A percentile compares a stretch with the other conserved stretches of the same genome.
Conservation (phyloP, 2,113 vertebrate genomes). For the Embiotoca jacksoni region DNA sequence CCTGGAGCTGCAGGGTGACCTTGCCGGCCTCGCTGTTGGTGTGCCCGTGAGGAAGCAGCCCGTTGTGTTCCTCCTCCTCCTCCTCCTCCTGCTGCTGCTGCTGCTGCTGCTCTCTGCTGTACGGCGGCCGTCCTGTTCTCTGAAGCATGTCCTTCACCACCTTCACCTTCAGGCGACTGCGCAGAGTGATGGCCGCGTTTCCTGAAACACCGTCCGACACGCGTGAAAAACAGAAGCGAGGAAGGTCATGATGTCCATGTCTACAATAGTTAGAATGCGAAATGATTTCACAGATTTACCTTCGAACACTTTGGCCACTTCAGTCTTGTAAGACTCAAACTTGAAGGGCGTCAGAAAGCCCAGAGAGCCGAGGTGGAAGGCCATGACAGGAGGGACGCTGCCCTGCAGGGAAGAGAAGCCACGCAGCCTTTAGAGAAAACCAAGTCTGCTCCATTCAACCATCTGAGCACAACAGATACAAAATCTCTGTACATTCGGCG, state of each 20-base stretch:
- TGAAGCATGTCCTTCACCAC: constrained; percentile 85
- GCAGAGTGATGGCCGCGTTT: constrained; percentile 86
- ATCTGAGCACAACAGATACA: neutral
- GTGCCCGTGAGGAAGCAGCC: constrained; percentile 76
- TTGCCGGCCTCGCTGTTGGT: constrained; percentile 79
- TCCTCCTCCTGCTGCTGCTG: too few species aligned
- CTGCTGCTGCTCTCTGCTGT: constrained; percentile 46
- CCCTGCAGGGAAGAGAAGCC: constrained; percentile 56
- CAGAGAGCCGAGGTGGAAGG: constrained; percentile 87
- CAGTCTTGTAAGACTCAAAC: constrained; percentile 86
- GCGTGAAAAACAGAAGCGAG: neutral
- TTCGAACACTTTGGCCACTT: constrained; percentile 88
- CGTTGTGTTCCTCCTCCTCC: constrained; percentile 65
- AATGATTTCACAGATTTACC: constrained; percentile 61
- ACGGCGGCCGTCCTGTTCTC: constrained; percentile 52
- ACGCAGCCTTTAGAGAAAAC: too few species aligned
- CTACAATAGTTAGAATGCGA: rapidly evolving
- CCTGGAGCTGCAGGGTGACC: constrained; percentile 86
- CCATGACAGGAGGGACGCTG: constrained; percentile 88
- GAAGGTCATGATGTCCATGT: neutral
- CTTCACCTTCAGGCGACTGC: constrained; percentile 87
- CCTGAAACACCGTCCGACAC: constrained; percentile 63
- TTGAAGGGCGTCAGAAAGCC: constrained; percentile 88
- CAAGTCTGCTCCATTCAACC: neutral
- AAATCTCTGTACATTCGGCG: too few species aligned